Evolutionary conservation across 2,113 vertebrate species (phyloP), one percentile per base, ranked within the genome.

Genomic region (Progne subis): DNA sequence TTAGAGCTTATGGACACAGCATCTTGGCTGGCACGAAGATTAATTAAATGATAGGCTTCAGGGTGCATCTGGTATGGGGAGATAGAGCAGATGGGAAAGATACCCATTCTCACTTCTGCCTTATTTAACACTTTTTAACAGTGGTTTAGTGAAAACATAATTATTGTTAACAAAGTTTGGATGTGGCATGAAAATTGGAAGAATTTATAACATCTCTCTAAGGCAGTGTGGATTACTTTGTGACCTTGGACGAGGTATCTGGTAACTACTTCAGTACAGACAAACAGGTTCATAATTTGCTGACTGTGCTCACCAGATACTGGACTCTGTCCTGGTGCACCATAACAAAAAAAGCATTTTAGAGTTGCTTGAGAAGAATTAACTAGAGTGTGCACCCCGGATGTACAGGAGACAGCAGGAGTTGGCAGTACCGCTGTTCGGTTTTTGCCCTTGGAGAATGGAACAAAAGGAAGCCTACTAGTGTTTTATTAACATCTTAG

Each of bases 401-500:
- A 90, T 77, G 16, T 71, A 13, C 64, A 26, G 65, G 75, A 93
- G 90, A 88, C 70, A 56, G 64, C 47, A 71, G 68, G 64, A 90
- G 47, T 1, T 94, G 55, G 92, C 91, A 64, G 10, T 81, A 34
- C 71, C 44, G 12, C 82, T 91, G 60, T 88, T 96, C 68, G 70
- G 9, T 55, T 94, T 91, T 90, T 95, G 88, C 90, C n/a, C 63
- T 80, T 91, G 82, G 75, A 96, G 88, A 75, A 52, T 59, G 68
- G 92, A 95, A 95, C 65, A 88, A 84, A 96, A 94, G 68, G 80
- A 92, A 92, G 47, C 34, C 41, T 61, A 84, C 20, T 71, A 37
- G 14, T 80, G 67, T 94, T 96, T 95, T 92, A 92, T 92, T 95
- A 91, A 91, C 49, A 67, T 91, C 76, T 88, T 77, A 67, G 82